Evolutionary conservation across 2,797 vertebrate genomes (phyloP).

Genomic region (Chelonia mydas): DNA sequence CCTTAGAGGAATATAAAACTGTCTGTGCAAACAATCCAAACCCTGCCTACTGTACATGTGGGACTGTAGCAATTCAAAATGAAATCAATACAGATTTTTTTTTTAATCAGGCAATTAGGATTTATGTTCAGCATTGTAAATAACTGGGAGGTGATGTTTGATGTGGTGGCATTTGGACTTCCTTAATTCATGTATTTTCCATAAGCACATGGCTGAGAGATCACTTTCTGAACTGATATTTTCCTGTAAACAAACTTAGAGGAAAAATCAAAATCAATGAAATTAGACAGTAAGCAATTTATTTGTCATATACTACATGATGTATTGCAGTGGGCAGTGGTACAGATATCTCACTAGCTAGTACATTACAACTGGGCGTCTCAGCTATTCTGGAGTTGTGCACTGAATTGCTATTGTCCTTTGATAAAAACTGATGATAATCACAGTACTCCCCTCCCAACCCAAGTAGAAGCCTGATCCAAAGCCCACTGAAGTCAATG

Average conservation of each 20-base stretch:
- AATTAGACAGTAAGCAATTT: not conserved
- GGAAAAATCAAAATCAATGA: not conserved
- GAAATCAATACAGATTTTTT: not conserved
- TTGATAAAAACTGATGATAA: not conserved
- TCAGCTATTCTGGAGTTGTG: not conserved
- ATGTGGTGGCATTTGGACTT: not conserved
- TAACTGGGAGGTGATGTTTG: not conserved
- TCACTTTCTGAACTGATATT: not conserved
- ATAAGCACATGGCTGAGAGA: not conserved
- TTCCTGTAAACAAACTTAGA: not conserved
- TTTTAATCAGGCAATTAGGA: not conserved
- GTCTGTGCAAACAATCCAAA: not conserved
- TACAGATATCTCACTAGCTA: not conserved
- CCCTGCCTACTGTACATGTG: not conserved
- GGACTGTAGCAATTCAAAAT: not conserved
- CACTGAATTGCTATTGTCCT: not conserved
- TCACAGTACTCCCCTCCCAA: not conserved
- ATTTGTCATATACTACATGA: not conserved
- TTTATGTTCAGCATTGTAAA: constrained; percentile 21
- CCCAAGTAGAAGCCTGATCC: not conserved
- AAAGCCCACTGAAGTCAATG: not conserved
- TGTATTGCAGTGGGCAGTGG: not conserved
- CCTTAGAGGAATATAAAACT: not conserved
- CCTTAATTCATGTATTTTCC: not conserved
- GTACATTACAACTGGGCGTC: not conserved